Conservation (phyloP, 2,113 vertebrate species). For the Perca fluviatilis region DNA sequence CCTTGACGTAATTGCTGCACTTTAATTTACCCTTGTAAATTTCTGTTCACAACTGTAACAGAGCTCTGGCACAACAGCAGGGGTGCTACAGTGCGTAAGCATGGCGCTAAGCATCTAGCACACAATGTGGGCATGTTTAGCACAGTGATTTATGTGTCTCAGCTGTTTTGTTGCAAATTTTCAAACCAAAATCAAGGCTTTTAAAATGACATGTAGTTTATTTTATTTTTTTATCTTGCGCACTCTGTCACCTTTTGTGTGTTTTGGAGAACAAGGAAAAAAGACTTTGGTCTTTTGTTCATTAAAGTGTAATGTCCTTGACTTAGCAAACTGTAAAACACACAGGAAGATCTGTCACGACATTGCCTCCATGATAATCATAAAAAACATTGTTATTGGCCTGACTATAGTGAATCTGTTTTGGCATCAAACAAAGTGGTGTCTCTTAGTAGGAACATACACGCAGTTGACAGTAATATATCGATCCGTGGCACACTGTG, state of each 20-base stretch:
- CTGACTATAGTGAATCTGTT: constrained; percentile 25
- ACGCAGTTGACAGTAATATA: constrained; percentile 53
- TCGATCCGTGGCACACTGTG: constrained; percentile 57
- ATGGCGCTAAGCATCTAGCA: constrained; percentile 13
- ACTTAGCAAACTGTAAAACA: constrained; percentile 51
- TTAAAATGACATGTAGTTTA: constrained; percentile 3
- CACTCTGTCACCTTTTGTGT: constrained; percentile 14
- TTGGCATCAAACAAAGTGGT: constrained; percentile 27
- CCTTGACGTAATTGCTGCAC: neutral
- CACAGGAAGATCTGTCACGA: constrained; percentile 40
- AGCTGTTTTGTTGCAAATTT: constrained; percentile 10
- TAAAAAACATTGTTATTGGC: constrained; percentile 11
- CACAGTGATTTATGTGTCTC: constrained; percentile 3
- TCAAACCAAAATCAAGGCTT: constrained; percentile 35
- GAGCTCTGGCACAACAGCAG: neutral
- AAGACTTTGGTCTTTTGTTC: constrained; percentile 34
- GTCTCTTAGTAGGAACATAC: constrained; percentile 37
- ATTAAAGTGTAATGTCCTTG: constrained; percentile 50
- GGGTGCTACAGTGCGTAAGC: neutral
- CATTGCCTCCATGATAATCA: constrained; percentile 37
- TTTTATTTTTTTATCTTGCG: constrained; percentile 7
- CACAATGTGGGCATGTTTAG: constrained; percentile 15
- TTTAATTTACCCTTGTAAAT: constrained; percentile 1
- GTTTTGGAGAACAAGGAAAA: constrained; percentile 17
- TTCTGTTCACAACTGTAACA: constrained; percentile 14